Evolutionary conservation across 1,140 invertebrate species (phyloP).

Genomic region (Drosophila nigrodunni): DNA sequence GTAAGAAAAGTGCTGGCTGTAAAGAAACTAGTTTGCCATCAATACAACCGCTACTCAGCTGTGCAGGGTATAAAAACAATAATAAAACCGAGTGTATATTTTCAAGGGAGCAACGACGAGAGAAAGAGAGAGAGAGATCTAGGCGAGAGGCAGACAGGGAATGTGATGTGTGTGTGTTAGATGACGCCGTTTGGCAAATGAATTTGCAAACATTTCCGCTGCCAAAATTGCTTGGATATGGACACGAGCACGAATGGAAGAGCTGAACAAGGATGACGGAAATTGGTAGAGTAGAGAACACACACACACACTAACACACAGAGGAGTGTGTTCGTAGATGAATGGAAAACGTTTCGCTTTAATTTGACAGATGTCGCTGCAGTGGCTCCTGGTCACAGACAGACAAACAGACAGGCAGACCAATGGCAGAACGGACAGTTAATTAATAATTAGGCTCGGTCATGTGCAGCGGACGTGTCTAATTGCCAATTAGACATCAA

Average conservation of each 20-base stretch:
- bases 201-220: slow-evolving; percentile 80
- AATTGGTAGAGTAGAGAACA: slow-evolving; percentile 35
- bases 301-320: not conserved
- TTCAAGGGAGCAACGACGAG: not conserved
- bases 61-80: slow-evolving; percentile 28
- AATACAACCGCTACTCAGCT: no score
- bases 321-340: not conserved
- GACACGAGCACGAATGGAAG: slow-evolving; percentile 13
- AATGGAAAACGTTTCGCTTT: slow-evolving; percentile 59
- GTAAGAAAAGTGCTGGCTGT: no score
- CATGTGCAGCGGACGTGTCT: slow-evolving; percentile 46
- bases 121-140: not conserved
- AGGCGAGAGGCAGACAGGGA: not conserved
- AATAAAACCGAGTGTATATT: slow-evolving; percentile 27
- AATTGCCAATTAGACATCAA: slow-evolving; percentile 81
- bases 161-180: slow-evolving; percentile 44
- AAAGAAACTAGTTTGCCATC: no score
- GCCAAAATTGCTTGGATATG: slow-evolving; percentile 71
- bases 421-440: slow-evolving; percentile 42
- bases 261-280: slow-evolving; percentile 27
- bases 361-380: slow-evolving; percentile 67
- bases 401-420: no score
- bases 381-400: not conserved
- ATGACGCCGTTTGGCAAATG: slow-evolving; percentile 77
- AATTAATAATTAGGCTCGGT: slow-evolving; percentile 71